phyloP scores from a whole-genome alignment of 2,888 invertebrate genomes.

The Plusia festucae region DNA sequence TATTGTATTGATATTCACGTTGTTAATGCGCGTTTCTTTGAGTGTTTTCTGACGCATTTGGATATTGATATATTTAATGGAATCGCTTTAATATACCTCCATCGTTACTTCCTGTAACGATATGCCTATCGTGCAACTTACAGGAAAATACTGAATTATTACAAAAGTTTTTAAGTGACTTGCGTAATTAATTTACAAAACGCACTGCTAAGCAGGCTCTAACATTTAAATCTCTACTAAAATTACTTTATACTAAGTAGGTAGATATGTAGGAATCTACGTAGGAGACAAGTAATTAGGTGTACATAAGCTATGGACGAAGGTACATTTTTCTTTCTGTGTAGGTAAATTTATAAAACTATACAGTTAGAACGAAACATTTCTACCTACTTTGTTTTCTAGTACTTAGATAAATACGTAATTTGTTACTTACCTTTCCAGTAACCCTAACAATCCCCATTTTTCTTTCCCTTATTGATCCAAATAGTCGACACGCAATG shows the following conservation, averaged over 20 bases:
- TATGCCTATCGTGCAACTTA: neutral
- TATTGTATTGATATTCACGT: neutral
- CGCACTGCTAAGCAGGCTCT: neutral
- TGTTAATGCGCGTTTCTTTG: neutral
- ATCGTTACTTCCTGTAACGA: conserved; percentile 8
- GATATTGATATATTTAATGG: conserved; percentile 11
- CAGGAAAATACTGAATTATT: neutral
- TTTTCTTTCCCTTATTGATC: conserved; percentile 66
- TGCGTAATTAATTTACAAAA: neutral
- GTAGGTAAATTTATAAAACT: no score
- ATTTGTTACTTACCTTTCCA: conserved; percentile 56
- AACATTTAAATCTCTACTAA: no score
- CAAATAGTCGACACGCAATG: conserved; percentile 51
- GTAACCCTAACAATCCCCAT: conserved; percentile 74
- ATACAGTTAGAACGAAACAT: no score
- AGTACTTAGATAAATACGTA: no score
- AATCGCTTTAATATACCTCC: conserved; percentile 11
- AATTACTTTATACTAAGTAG: no score
- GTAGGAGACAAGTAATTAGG: no score
- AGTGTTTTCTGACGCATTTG: conserved; percentile 16
- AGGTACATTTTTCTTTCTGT: no score
- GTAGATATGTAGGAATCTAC: no score
- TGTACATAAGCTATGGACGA: no score
- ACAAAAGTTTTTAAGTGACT: neutral
- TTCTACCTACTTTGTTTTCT: no score